Evolutionary conservation across 2,113 vertebrate genomes (phyloP), one percentile per base, ranked within the genome.

Genomic region (Larimichthys polyactis): DNA sequence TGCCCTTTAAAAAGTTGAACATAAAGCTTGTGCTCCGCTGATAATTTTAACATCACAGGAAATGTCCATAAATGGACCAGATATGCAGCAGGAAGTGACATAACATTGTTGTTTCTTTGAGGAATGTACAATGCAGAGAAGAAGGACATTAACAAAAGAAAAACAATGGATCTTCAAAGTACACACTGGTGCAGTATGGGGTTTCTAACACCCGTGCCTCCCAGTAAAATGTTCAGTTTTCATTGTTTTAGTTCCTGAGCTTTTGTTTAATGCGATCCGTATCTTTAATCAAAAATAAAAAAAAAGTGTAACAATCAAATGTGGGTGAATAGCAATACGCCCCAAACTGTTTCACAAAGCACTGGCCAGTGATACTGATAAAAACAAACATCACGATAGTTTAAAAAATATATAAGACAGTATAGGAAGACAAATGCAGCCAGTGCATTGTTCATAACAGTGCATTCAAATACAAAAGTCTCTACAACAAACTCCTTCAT

Each of bases 391-490:
- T 71, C 4, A 72, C 11, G 43, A 36, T 27, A 71, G 14, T 78
- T 63, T 44, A 72, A 59, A 79, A 84, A 29, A 36, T 74, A 40
- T 40, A 40, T 40, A 40, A 32, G 68, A 75, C 54, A 87, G 73
- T 75, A 59, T 58, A 87, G 36, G 91, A 75, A 76, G 60, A 78
- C 49, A 70, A 80, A 91, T 89, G 87, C 87, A 93, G 89, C 91
- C 92, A 93, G 94, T 90, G 92, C 92, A 94, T 93, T 69, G 63
- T 48, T 83, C 27, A 63, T 49, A 65, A 82, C 83, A 91, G 79
- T 83, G 86, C 78, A 87, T 80, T 66, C n/a, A 87, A 71, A 84
- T 64, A 76, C n/a, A 84, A 71, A 65, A 46, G 14, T 71, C 9
- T 49, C 8, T 32, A 43, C 16, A 51, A 60, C 17, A 40, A 79